phyloP scores from a whole-genome alignment of 2,888 invertebrate species.

The Plebejus anna region DNA sequence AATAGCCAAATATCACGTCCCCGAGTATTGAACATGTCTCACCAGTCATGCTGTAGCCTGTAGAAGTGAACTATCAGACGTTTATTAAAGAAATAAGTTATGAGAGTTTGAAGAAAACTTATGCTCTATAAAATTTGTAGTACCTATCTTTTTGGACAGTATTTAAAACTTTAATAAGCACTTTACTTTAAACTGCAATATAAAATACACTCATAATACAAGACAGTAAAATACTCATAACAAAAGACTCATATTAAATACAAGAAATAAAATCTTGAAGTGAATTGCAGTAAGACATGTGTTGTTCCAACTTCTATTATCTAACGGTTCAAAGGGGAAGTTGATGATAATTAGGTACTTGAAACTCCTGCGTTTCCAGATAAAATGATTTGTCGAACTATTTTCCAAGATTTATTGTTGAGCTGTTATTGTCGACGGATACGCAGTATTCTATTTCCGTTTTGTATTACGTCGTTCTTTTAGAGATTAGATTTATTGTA shows the following conservation, averaged over 20 bases:
- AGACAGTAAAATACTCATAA: too few relatives aligned
- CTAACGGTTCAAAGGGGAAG: slow-evolving; percentile 28
- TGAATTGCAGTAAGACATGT: slow-evolving; percentile 12
- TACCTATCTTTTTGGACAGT: not conserved
- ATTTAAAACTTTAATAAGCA: too few relatives aligned
- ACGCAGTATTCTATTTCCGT: slow-evolving; percentile 2
- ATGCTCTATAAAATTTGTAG: not conserved
- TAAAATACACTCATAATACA: too few relatives aligned
- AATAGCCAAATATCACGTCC: too few relatives aligned
- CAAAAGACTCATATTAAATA: not conserved
- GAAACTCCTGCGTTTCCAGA: slow-evolving; percentile 29
- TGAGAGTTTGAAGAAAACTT: not conserved
- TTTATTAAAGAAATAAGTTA: too few relatives aligned
- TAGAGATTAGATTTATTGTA: not conserved
- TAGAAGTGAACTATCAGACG: too few relatives aligned
- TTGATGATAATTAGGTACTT: slow-evolving; percentile 35
- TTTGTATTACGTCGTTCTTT: slow-evolving; percentile 8
- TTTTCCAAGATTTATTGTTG: slow-evolving; percentile 13
- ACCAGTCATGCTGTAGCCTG: too few relatives aligned
- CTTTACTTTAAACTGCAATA: too few relatives aligned
- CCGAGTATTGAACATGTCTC: too few relatives aligned
- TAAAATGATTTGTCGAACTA: slow-evolving; percentile 29
- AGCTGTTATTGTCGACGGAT: not conserved
- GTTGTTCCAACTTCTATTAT: slow-evolving; percentile 23
- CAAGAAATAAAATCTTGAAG: not conserved